These are phyloP conservation scores for Tonatia bakeri DNA, from an alignment of 2,113 vertebrate genomes.

Conservation along the genomic window DNA sequence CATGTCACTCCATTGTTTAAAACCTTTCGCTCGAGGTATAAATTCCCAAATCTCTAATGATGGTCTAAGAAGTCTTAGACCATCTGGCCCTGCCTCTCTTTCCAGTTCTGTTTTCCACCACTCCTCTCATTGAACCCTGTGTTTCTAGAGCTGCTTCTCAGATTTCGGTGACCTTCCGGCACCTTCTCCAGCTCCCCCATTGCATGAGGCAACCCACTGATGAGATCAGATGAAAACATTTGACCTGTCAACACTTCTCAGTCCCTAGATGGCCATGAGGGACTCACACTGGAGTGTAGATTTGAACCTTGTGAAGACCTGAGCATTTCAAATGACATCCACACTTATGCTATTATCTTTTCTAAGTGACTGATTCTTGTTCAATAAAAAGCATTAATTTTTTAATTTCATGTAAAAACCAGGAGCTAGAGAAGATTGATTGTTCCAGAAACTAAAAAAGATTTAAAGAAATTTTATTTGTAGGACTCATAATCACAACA, in stretches of 20 bases:
- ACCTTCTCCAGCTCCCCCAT: not conserved
- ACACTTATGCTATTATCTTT: not conserved
- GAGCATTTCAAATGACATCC: not conserved
- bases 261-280: not conserved
- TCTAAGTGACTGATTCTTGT: not conserved
- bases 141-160: not conserved
- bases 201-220: not conserved
- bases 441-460: not conserved
- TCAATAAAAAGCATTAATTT: constrained; percentile 11
- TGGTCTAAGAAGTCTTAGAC: not conserved
- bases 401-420: constrained; percentile 2
- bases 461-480: not conserved
- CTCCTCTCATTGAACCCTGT: not conserved
- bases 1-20: not conserved
- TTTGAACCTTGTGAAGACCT: not conserved
- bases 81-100: not conserved
- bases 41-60: not conserved
- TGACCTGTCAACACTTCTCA: not conserved
- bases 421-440: not conserved
- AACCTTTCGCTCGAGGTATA: not conserved
- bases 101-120: not conserved
- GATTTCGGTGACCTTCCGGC: not conserved
- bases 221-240: not conserved
- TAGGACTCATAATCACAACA: not conserved
- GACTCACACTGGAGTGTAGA: not conserved